Base-by-base conservation (phyloP, 2,113 vertebrate species). In the Menidia beryllina region DNA sequence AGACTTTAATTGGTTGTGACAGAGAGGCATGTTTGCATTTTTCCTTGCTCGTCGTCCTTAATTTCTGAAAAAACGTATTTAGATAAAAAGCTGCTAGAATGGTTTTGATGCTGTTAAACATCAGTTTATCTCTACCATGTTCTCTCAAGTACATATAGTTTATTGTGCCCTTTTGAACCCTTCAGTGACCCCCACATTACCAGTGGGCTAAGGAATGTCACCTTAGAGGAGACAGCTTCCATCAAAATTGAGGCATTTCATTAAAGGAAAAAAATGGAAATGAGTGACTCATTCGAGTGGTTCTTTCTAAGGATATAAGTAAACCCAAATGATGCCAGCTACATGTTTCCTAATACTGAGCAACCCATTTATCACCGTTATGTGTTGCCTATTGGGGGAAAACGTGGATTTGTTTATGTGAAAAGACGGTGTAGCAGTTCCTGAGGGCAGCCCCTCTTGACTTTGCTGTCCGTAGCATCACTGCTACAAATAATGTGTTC, bases 1-100 rank as follows among this genome's bases (percentile, higher is more conserved):
- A 38, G 58, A 60, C 66, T 78, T 81, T 77, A 86, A 84, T 86
- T 77, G 77, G 79, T 61, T 64, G n/a, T 77, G 86, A 87, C 87
- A 82, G 75, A 66, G 25, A 75, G 75, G 73, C 68, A 70, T 73
- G 54, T 69, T 64, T 49, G 43, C 55, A 66, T 55, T 70, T 82
- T 75, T 70, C 52, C 83, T 66, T 47, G 43, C 68, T 66, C 77
- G 68, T 84, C 85, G 75, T 57, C 67, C 61, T 75, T 45, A 65
- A 59, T 27, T 14, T 36, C 34, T 79, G 84, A 58, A 79, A 84
- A 73, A 6, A 30, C 56, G 77, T 60, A 68, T 36, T 57, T n/a
- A n/a, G n/a, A n/a, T n/a, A 56, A 26, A 52, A 72, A 61, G 7
- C 17, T 67, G 70, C 30, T 81, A 72, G 65, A 36, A 19, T 36